A percentile compares a stretch with the other conserved stretches of the same genome.
These are phyloP conservation scores for Porites lutea DNA, from an alignment of 64 coral and sea anemone species.

Conservation along the genomic window DNA sequence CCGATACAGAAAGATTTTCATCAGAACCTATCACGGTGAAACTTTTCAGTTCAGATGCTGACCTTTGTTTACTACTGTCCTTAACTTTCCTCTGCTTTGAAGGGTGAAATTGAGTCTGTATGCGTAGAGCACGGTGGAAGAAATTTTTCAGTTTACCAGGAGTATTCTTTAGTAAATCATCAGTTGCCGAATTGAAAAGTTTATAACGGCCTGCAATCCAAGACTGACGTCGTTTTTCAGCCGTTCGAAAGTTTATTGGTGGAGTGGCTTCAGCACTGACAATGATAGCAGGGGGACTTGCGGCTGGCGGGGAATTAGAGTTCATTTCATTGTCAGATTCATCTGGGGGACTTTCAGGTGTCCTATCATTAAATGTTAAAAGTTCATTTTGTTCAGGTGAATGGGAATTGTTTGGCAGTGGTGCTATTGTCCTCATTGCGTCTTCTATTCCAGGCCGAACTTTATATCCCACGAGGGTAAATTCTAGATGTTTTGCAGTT, in stretches of 20 bases:
- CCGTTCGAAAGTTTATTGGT: constrained; percentile 16
- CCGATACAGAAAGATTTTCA: background rate
- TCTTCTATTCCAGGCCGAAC: constrained; percentile 30
- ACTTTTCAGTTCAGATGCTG: constrained; percentile 41
- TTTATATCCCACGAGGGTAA: constrained; percentile 38
- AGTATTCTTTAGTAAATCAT: constrained; percentile 85
- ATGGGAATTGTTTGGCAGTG: background rate
- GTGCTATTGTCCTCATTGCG: background rate
- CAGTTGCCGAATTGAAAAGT: constrained; percentile 83
- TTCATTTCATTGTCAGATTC: background rate
- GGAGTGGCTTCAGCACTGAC: constrained; percentile 35
- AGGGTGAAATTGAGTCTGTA: constrained; percentile 48
- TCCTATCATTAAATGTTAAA: background rate
- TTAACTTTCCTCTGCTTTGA: constrained; percentile 56
- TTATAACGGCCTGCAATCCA: constrained; percentile 82
- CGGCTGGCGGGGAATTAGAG: background rate
- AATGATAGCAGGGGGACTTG: constrained; percentile 29
- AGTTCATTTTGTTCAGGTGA: constrained; percentile 7
- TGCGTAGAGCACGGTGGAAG: constrained; percentile 66
- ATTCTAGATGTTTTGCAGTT: constrained; percentile 75
- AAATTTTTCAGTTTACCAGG: constrained; percentile 87
- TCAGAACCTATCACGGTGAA: constrained; percentile 1
- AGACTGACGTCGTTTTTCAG: constrained; percentile 52
- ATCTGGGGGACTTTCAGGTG: background rate
- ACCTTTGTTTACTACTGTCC: constrained; percentile 39